Base-by-base conservation (phyloP, 23 tunicate species). In the Aplidium turbinatum region DNA sequence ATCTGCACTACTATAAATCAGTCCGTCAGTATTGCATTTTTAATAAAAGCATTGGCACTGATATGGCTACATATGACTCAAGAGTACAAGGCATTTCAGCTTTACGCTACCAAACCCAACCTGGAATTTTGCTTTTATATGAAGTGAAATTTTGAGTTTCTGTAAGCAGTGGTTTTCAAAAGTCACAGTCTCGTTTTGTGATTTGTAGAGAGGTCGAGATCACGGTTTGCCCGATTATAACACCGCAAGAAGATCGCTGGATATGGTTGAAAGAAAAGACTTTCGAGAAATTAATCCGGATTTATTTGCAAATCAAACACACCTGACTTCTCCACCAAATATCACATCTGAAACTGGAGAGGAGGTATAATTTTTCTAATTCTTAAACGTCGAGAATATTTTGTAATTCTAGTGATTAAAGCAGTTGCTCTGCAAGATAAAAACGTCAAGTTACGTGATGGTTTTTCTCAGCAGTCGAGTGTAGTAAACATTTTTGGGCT, bases 141-240 rank as follows among this genome's bases (percentile, higher is more conserved):
- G n/a, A n/a, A n/a, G n/a, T n/a, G n/a, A n/a, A 42, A 42, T 16
- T 9, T 21, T 21, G 11, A 42, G 50, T 9, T 42, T 42, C 16
- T 42, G 11, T 42, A 9, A 9, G 11, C 50, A 42, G 16, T 16
- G 50, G 50, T 42, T 42, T 42, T 9, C 11, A 42, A 42, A 42
- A 18, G 24, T 21, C 16, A 42, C 11, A 9, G 50, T 9, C 16
- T 42, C 13, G 50, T 9, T 16, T 11, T 16, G 50, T 42, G 50
- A 9, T 4, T 58, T 57, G 2, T 69, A 89, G 96, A 76, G 96
- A 55, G 96, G 96, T 0, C 62, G 96, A 70, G 97, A 90, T 67
- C 97, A 90, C 65, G 97, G 97, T 11, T 53, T 90, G 2, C 89
- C 97, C 4, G 97, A 90, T 57, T 90, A 90, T 78, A 71, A 75